Evolutionary conservation across 2,797 vertebrate species (phyloP).

Genomic region (Notolabrus celidotus): DNA sequence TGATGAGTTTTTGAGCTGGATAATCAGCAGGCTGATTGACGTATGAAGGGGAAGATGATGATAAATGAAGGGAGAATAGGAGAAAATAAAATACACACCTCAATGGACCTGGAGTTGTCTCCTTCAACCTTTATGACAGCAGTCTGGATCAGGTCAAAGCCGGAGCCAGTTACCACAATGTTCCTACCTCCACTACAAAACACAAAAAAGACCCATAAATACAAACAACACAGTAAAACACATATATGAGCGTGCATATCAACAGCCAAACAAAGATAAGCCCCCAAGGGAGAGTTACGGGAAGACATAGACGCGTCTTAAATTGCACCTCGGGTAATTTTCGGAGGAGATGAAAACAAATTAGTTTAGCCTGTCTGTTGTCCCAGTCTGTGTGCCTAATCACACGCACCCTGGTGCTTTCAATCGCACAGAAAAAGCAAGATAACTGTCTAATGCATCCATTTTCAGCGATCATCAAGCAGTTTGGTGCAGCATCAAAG

Average conservation of each 20-base stretch:
- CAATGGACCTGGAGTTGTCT: constrained; percentile 45
- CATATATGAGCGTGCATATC: constrained; percentile 16
- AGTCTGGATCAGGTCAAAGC: constrained; percentile 89
- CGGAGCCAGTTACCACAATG: constrained; percentile 90
- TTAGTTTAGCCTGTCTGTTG: constrained; percentile 29
- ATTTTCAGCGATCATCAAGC: constrained; percentile 44
- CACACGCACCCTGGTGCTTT: constrained; percentile 28
- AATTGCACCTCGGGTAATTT: constrained; percentile 37
- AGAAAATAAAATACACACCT: constrained; percentile 57
- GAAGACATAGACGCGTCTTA: constrained; percentile 35
- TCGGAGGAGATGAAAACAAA: constrained; percentile 41
- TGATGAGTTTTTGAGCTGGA: constrained; percentile 3
- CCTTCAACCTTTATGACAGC: constrained; percentile 75
- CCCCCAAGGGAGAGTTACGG: constrained; percentile 12
- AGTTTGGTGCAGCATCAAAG: constrained; percentile 35
- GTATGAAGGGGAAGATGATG: constrained; percentile 2
- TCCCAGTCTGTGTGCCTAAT: constrained; percentile 31
- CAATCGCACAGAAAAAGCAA: constrained; percentile 23
- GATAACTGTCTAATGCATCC: constrained; percentile 35
- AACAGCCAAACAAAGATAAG: constrained; percentile 21
- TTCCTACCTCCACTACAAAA: constrained; percentile 93
- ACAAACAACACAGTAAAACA: constrained; percentile 4
- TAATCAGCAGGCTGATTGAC: constrained; percentile 11
- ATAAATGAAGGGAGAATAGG: constrained; percentile 30
- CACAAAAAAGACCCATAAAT: constrained; percentile 3